Percentiles rank a stretch among this genome's conserved stretches.
phyloP scores from a whole-genome alignment of 2,113 vertebrate genomes.

The Oreotrochilus melanogaster region DNA sequence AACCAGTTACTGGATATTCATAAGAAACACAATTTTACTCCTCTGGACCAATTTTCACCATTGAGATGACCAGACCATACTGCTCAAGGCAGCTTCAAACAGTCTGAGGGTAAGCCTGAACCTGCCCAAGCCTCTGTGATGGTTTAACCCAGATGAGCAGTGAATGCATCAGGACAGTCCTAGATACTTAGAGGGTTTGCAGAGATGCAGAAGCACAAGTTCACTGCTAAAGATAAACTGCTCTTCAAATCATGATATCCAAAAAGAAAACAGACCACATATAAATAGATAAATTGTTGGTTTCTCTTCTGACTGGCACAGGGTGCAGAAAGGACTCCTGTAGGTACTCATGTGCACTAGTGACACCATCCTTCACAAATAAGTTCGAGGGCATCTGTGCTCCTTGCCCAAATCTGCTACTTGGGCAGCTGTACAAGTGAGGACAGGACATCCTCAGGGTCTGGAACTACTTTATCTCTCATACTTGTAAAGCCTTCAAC shows the following conservation, averaged over 20 bases:
- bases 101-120: background rate
- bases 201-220: background rate
- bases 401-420: background rate
- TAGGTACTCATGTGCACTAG: background rate
- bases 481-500: background rate
- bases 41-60: background rate
- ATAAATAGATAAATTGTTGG: background rate
- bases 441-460: background rate
- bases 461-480: background rate
- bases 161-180: background rate
- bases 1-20: background rate
- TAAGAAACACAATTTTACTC: background rate
- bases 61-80: background rate
- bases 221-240: background rate
- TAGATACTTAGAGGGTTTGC: background rate
- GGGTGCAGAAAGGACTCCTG: background rate
- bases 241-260: background rate
- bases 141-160: background rate
- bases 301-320: background rate
- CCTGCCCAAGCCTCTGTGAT: background rate
- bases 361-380: background rate
- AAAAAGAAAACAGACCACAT: background rate
- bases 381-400: fast-evolving
- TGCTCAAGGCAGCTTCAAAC: background rate
- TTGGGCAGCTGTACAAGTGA: background rate